Evolutionary conservation across 2,113 vertebrate species (phyloP).

Genomic region (Rhizomys pruinosus): DNA sequence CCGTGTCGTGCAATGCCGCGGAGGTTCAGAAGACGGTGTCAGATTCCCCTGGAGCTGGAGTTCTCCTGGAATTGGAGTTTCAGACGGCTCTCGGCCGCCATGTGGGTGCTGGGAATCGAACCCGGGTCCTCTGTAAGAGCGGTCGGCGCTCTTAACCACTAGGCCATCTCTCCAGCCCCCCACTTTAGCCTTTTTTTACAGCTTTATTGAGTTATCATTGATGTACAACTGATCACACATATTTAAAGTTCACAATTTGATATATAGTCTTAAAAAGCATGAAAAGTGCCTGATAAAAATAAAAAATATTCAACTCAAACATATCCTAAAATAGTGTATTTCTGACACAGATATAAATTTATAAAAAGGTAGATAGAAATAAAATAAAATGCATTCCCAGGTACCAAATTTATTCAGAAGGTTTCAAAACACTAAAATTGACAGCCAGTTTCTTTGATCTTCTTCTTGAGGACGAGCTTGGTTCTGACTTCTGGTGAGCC

Average conservation of each 20-base stretch:
- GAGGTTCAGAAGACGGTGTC: no score
- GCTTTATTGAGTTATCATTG: conserved; percentile 78
- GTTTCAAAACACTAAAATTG: conserved; percentile 95
- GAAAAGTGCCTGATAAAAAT: conserved; percentile 79
- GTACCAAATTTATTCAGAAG: conserved; percentile 89
- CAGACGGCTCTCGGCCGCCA: no score
- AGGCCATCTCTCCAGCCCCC: no score
- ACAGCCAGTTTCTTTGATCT: conserved; percentile 96
- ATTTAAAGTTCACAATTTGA: conserved; percentile 75
- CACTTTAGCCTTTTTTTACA: no score
- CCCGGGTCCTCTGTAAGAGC: no score
- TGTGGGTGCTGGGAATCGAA: no score
- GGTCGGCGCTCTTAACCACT: no score
- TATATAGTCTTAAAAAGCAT: conserved; percentile 73
- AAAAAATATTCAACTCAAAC: conserved; percentile 77
- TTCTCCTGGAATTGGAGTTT: no score
- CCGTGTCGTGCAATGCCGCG: no score
- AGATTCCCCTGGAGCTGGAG: no score
- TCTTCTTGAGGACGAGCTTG: conserved; percentile 92
- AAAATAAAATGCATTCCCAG: conserved; percentile 78
- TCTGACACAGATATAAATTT: conserved; percentile 70
- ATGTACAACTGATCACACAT: conserved; percentile 66
- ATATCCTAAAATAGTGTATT: conserved; percentile 82
- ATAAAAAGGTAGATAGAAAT: conserved; percentile 72
- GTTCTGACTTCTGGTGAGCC: conserved; percentile 84